Conservation (phyloP, 2,888 invertebrate genomes). For the Dromius quadrimaculatus region DNA sequence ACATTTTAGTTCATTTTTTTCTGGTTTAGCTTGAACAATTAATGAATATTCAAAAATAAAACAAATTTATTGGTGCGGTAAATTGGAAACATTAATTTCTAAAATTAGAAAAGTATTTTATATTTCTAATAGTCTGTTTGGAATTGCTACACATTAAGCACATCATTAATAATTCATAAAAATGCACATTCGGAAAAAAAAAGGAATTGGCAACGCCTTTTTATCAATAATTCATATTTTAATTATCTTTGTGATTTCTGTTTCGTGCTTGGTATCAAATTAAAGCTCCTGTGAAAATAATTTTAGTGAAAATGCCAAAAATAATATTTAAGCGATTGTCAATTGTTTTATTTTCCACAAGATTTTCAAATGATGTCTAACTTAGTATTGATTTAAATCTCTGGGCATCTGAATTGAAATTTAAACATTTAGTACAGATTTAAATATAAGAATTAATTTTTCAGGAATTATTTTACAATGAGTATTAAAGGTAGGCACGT, state of each 20-base stretch:
- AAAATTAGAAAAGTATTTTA: background rate
- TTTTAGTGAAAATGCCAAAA: too few species aligned
- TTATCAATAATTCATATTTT: constrained; percentile 10
- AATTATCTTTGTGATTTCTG: background rate
- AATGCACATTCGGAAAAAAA: background rate
- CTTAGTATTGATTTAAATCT: too few species aligned
- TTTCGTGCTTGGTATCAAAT: background rate
- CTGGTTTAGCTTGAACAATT: background rate
- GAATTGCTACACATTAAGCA: background rate
- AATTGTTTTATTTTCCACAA: too few species aligned
- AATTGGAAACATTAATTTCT: constrained; percentile 11
- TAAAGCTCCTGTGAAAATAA: too few species aligned
- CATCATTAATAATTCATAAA: constrained; percentile 1
- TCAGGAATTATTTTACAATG: too few species aligned
- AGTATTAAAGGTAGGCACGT: too few species aligned
- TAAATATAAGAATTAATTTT: too few species aligned
- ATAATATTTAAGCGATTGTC: too few species aligned
- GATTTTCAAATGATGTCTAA: too few species aligned
- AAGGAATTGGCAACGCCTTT: too few species aligned
- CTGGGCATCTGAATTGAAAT: too few species aligned
- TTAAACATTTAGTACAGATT: too few species aligned
- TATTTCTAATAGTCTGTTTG: constrained; percentile 19
- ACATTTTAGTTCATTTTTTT: background rate
- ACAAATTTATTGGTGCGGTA: constrained; percentile 21
- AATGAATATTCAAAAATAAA: constrained; percentile 23